Conservation (phyloP, 2,888 invertebrate species). For the Coelopa pilipes region DNA sequence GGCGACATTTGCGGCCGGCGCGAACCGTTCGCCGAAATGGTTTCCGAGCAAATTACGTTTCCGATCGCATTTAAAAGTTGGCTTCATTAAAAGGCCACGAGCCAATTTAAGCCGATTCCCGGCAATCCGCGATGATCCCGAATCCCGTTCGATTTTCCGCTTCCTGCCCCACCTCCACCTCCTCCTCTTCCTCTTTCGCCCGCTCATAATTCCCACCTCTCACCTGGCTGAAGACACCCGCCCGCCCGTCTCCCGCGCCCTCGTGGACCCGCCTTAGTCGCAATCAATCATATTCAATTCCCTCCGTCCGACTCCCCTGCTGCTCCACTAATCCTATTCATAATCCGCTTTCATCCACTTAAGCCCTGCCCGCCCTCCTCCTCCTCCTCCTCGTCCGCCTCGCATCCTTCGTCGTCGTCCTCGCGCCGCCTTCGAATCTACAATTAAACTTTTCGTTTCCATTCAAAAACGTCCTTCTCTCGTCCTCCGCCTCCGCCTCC, state of each 20-base stretch:
- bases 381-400: not conserved
- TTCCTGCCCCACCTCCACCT: not conserved
- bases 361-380: not conserved
- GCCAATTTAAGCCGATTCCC: too few relatives aligned
- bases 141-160: not conserved
- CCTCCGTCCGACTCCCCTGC: constrained; percentile 8
- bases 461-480: constrained; percentile 2
- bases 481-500: not conserved
- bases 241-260: not conserved
- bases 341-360: not conserved
- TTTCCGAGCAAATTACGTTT: too few relatives aligned
- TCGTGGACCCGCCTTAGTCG: not conserved
- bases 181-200: not conserved
- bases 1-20: too few relatives aligned
- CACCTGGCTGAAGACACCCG: not conserved
- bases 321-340: constrained; percentile 18
- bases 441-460: constrained; percentile 31
- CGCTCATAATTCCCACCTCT: not conserved
- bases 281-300: constrained; percentile 24
- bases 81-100: too few relatives aligned
- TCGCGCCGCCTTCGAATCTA: not conserved
- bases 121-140: too few relatives aligned
- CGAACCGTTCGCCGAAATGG: too few relatives aligned
- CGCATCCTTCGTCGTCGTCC: constrained; percentile 20
- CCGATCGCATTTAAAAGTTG: too few relatives aligned